These are phyloP conservation scores for Garrulus glandarius DNA, from an alignment of 2,797 vertebrate species.

Conservation along the genomic window DNA sequence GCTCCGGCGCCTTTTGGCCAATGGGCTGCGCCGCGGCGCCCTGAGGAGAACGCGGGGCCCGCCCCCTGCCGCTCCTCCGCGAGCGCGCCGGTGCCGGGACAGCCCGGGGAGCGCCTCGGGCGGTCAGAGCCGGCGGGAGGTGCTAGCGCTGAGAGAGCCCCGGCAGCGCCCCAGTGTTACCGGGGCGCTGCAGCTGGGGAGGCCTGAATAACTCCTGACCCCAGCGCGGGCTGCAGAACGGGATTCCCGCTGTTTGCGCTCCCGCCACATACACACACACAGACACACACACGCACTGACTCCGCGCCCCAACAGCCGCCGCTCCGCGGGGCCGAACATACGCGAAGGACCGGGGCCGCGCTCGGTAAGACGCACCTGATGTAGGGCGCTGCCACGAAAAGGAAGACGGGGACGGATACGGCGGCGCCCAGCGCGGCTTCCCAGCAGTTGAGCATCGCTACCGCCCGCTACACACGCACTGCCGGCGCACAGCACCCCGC, in stretches of 20 bases:
- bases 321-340: not conserved
- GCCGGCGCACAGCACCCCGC: not conserved
- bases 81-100: not conserved
- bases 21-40: not conserved
- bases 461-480: too few species aligned
- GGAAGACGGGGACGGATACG: conserved; percentile 40
- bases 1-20: not conserved
- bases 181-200: not conserved
- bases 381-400: conserved; percentile 56
- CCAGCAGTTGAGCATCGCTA: not conserved
- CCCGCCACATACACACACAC: not conserved
- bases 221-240: not conserved
- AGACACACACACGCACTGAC: not conserved
- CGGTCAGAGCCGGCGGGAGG: too few species aligned
- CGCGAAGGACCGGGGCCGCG: not conserved
- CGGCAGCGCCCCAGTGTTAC: not conserved
- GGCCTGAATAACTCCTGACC: accelerated
- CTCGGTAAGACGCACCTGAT: conserved; percentile 66
- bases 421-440: conserved; percentile 44
- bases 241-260: not conserved
- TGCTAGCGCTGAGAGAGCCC: not conserved
- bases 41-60: not conserved
- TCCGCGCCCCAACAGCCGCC: not conserved
- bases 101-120: accelerated
- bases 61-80: not conserved